These are phyloP conservation scores for Mesocricetus auratus DNA, from an alignment of 2,113 vertebrate species.

Conservation along the genomic window DNA sequence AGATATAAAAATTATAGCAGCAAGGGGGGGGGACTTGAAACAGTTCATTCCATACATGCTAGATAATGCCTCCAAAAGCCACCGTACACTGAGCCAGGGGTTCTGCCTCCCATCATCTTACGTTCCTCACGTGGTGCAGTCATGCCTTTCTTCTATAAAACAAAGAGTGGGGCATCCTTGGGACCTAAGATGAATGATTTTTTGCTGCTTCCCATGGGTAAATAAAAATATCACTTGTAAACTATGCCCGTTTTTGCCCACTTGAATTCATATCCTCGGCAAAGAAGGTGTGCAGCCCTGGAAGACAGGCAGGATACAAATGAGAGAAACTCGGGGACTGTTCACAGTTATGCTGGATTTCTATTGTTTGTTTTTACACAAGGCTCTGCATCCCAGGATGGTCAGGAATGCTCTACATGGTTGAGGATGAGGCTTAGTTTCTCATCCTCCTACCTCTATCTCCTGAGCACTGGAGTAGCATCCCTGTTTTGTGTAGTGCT, in stretches of 20 bases:
- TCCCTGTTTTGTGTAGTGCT: neutral
- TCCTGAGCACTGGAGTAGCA: neutral
- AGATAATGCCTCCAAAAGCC: conserved; percentile 75
- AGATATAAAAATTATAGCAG: conserved; percentile 91
- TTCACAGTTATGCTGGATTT: neutral
- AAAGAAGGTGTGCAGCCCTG: neutral
- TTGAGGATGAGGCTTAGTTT: neutral
- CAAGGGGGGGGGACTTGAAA: conserved; percentile 81
- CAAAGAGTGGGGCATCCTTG: neutral
- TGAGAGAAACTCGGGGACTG: neutral
- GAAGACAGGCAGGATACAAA: neutral
- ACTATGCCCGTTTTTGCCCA: neutral
- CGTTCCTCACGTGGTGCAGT: neutral
- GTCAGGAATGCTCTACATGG: too few relatives aligned
- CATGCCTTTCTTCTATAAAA: conserved; percentile 23
- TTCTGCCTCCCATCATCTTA: neutral
- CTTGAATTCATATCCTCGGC: neutral
- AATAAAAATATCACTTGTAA: neutral
- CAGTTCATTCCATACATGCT: conserved; percentile 84
- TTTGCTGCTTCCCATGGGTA: conserved; percentile 19
- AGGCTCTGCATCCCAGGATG: neutral
- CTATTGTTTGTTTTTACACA: neutral
- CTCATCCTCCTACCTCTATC: neutral
- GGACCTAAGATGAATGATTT: neutral
- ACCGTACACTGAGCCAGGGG: conserved; percentile 6